Conservation (phyloP, 2,888 invertebrate genomes). For the Harpalus rubripes region DNA sequence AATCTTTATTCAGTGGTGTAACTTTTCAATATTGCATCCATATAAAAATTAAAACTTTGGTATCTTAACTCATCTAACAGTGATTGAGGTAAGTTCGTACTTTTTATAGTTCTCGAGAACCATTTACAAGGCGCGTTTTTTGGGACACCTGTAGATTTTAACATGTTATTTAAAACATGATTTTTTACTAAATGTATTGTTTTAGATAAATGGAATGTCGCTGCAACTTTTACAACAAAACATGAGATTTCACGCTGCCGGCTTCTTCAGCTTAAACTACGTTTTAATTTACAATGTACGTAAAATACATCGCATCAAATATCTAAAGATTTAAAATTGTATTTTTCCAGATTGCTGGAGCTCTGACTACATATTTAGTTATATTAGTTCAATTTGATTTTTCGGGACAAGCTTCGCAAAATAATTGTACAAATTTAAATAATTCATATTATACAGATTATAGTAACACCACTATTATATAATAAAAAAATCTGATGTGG, state of each 20-base stretch:
- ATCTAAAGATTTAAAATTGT: not conserved
- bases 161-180: too few relatives aligned
- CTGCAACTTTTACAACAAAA: constrained; percentile 53
- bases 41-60: too few relatives aligned
- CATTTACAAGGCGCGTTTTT: not conserved
- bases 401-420: not conserved
- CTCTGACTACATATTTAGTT: constrained; percentile 41
- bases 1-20: too few relatives aligned
- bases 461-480: not conserved
- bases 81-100: too few relatives aligned
- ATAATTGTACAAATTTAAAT: constrained; percentile 10
- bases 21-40: too few relatives aligned
- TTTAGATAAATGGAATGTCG: constrained; percentile 47
- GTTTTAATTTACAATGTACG: constrained; percentile 53
- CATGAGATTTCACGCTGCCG: constrained; percentile 45
- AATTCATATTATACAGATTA: not conserved
- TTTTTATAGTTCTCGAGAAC: too few relatives aligned
- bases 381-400: constrained; percentile 49
- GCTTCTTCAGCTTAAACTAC: constrained; percentile 47
- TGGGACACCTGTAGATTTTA: not conserved
- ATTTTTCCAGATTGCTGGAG: constrained; percentile 43
- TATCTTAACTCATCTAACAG: too few relatives aligned
- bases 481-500: too few relatives aligned
- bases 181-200: not conserved
- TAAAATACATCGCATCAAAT: not conserved